These are phyloP conservation scores for Melikaiella ostensackeni DNA, from an alignment of 2,888 invertebrate species.

Conservation along the genomic window DNA sequence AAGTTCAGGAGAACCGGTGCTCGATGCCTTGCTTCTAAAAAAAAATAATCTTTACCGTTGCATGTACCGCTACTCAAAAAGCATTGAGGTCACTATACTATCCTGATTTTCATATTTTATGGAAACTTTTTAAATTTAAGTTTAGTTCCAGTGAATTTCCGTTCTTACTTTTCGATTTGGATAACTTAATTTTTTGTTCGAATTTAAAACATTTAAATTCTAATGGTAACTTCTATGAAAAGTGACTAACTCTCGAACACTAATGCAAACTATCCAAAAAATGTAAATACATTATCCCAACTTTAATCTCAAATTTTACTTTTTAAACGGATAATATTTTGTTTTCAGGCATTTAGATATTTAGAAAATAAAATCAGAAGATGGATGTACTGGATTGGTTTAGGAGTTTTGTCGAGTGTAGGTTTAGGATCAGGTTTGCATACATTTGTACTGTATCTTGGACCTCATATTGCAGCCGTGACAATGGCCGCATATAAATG, in stretches of 20 bases:
- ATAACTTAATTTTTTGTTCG: too few species aligned
- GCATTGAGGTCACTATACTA: background rate
- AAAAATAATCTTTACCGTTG: background rate
- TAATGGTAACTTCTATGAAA: too few species aligned
- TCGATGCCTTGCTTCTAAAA: background rate
- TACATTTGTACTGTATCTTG: conserved; percentile 98
- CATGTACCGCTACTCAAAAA: conserved; percentile 1
- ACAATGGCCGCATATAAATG: conserved; percentile 99
- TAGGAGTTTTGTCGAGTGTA: conserved; percentile 97
- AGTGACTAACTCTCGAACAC: too few species aligned
- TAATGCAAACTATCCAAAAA: too few species aligned
- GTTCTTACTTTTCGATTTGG: too few species aligned
- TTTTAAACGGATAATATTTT: conserved; percentile 20
- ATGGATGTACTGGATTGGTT: conserved; percentile 94
- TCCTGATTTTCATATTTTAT: background rate
- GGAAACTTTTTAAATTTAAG: too few species aligned
- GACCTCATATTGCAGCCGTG: conserved; percentile 99
- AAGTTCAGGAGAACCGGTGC: too few species aligned
- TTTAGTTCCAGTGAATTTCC: too few species aligned
- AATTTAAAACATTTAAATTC: too few species aligned
- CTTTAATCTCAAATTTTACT: background rate
- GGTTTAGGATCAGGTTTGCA: conserved; percentile 99
- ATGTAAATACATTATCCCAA: background rate
- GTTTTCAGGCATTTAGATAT: conserved; percentile 68
- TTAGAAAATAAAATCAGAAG: conserved; percentile 80